Evolutionary conservation across 2,888 invertebrate genomes (phyloP).

Genomic region (Drosophila testacea): DNA sequence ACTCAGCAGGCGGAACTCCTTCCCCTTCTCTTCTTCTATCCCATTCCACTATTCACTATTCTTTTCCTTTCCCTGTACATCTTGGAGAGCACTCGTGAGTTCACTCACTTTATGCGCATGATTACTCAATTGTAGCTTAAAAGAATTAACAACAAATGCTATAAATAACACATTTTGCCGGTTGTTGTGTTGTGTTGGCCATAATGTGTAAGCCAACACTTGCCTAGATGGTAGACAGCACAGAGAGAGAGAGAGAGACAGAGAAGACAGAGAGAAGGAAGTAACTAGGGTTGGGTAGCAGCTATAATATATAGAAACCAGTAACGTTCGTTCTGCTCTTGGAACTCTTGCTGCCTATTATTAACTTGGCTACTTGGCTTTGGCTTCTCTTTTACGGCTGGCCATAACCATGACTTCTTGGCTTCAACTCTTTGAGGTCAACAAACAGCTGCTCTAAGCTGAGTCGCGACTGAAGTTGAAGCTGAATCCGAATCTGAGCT

Average conservation of each 20-base stretch:
- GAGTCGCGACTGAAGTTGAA: not conserved
- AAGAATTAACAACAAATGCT: constrained; percentile 72
- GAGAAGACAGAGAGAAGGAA: not conserved
- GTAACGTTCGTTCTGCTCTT: constrained; percentile 71
- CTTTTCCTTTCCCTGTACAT: not conserved
- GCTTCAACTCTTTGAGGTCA: constrained; percentile 83
- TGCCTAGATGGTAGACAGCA: constrained; percentile 13
- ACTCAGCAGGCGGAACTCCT: constrained; percentile 17
- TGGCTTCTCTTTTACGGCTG: constrained; percentile 66
- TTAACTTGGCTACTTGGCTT: constrained; percentile 77
- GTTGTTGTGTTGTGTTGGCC: constrained; percentile 39
- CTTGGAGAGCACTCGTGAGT: constrained; percentile 52
- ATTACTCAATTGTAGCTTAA: constrained; percentile 75
- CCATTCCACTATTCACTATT: too few species aligned
- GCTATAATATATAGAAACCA: constrained; percentile 45
- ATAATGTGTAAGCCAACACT: constrained; percentile 70
- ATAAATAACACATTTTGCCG: constrained; percentile 71
- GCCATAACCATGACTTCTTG: constrained; percentile 84
- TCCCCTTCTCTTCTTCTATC: not conserved
- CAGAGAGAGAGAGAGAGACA: not conserved
- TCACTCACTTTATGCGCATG: constrained; percentile 70
- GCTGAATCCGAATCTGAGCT: constrained; percentile 24
- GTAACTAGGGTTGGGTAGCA: not conserved
- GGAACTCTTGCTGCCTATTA: constrained; percentile 51
- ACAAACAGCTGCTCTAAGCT: constrained; percentile 83